Percentiles rank a stretch among this genome's conserved stretches.
Evolutionary conservation across 2,797 vertebrate genomes (phyloP).

Genomic region (Lagodon rhomboides): DNA sequence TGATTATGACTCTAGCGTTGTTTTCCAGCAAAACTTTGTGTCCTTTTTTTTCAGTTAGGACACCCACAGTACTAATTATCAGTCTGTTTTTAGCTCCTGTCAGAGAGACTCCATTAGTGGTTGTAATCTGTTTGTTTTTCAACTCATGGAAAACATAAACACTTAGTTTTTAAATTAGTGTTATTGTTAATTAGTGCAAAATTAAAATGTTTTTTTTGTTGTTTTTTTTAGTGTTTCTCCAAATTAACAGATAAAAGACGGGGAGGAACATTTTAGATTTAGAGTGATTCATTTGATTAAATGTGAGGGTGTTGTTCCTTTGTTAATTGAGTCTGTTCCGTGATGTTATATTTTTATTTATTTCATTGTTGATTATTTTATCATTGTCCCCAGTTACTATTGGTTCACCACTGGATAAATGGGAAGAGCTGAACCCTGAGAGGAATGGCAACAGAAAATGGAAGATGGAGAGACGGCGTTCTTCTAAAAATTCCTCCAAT

Average conservation of each 20-base stretch:
- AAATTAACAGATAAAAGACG: constrained; percentile 11
- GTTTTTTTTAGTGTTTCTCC: not conserved
- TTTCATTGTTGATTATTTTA: constrained; percentile 14
- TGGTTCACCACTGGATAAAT: constrained; percentile 94
- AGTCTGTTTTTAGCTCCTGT: constrained; percentile 8
- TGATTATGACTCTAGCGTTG: constrained; percentile 29
- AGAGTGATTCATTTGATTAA: not conserved
- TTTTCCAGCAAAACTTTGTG: constrained; percentile 35
- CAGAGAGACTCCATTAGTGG: not conserved
- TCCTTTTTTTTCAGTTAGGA: constrained; percentile 23
- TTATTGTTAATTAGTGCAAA: not conserved
- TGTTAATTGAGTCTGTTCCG: not conserved
- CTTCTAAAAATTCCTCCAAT: constrained; percentile 93
- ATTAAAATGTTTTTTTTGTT: not conserved
- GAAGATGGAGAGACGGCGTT: constrained; percentile 90
- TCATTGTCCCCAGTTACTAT: constrained; percentile 80
- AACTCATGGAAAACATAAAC: constrained; percentile 21
- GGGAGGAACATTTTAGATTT: not conserved
- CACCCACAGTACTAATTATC: not conserved
- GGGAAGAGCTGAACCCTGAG: constrained; percentile 94
- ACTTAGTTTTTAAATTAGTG: not conserved
- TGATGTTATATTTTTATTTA: constrained; percentile 11
- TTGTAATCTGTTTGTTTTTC: constrained; percentile 4
- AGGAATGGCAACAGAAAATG: constrained; percentile 90
- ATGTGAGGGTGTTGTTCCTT: constrained; percentile 5